A percentile compares a stretch with the other conserved stretches of the same genome.
Conservation (phyloP, 2,888 invertebrate genomes). For the Latrodectus elegans region DNA sequence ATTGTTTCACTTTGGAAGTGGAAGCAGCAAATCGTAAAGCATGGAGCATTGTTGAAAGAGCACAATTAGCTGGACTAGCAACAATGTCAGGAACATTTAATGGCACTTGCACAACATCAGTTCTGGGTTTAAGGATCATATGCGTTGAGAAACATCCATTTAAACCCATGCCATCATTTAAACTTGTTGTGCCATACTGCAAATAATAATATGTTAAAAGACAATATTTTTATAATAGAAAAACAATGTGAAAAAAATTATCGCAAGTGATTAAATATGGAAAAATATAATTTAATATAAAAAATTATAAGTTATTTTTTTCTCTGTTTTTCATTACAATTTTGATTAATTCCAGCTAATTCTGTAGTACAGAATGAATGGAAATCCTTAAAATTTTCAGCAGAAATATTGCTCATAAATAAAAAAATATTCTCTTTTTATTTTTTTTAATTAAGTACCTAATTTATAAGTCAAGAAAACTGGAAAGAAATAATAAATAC, state of each 20-base stretch:
- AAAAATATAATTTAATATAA: conserved; percentile 12
- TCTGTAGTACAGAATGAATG: too few relatives aligned
- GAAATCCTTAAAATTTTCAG: too few relatives aligned
- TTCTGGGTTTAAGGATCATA: conserved; percentile 70
- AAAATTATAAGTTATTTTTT: not conserved
- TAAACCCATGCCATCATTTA: conserved; percentile 69
- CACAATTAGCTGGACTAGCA: conserved; percentile 72
- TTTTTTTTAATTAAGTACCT: too few relatives aligned
- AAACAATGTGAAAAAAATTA: not conserved
- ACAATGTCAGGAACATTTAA: conserved; percentile 67
- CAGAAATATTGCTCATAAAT: too few relatives aligned
- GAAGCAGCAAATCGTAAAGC: conserved; percentile 65
- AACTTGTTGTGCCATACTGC: conserved; percentile 71
- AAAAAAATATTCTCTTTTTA: too few relatives aligned
- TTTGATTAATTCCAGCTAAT: too few relatives aligned
- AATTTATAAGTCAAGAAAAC: too few relatives aligned
- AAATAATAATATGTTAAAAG: not conserved
- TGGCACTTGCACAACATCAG: conserved; percentile 71
- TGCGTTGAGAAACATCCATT: conserved; percentile 72
- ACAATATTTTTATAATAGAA: not conserved
- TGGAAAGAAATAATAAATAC: too few relatives aligned
- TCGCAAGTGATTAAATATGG: not conserved
- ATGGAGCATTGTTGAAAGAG: conserved; percentile 71
- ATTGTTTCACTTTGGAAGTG: conserved; percentile 31
- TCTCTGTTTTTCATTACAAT: too few relatives aligned